Evolutionary conservation across 2,888 invertebrate species (phyloP), one percentile per base, ranked within the genome.

Genomic region (Trachelus tabidus): DNA sequence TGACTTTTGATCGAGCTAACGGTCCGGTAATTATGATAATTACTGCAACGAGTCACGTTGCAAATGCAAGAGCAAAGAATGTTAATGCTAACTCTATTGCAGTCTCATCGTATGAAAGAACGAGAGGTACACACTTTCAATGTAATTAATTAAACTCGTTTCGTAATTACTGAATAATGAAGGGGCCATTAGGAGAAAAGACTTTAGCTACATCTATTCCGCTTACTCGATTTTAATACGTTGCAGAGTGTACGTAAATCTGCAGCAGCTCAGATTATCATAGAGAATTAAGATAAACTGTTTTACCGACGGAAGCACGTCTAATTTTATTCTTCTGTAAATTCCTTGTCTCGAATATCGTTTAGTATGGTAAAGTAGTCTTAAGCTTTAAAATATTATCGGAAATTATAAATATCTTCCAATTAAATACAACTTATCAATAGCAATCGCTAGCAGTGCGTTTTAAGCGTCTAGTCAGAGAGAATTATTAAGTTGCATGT

Each of bases 141-240:
- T 37, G 77, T 73, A 74, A 76, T 79, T 77, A 79, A 79, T 79
- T 79, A 79, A 56, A 71, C 73, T 79, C 79, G 75, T 79, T 79
- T 68, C 73, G 71, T 77, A 77, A 77, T 79, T 77, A 75, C 73
- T 68, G 75, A 71, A 31, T 34, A 56, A 56, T 23, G 56, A 56
- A 56, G 23, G 78, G 34, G 74, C n/a, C 69, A 68, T 23, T 34
- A 56, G 35, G 73, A 37, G 68, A 15, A n/a, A n/a, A 76, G 4
- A 34, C 73, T 35, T 37, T 30, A n/a, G 37, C 73, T 71, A 9
- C 12, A 9, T 40, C 31, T 69, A 15, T 68, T 73, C 40, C 31
- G 69, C 12, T 30, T 30, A 35, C 23, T 23, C 9, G 23, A 23
- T 56, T 56, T 56, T 23, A 56, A 56, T 56, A 23, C 23, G 1